phyloP scores from a whole-genome alignment of 2,797 vertebrate genomes.

The Benthosema pterotum region DNA sequence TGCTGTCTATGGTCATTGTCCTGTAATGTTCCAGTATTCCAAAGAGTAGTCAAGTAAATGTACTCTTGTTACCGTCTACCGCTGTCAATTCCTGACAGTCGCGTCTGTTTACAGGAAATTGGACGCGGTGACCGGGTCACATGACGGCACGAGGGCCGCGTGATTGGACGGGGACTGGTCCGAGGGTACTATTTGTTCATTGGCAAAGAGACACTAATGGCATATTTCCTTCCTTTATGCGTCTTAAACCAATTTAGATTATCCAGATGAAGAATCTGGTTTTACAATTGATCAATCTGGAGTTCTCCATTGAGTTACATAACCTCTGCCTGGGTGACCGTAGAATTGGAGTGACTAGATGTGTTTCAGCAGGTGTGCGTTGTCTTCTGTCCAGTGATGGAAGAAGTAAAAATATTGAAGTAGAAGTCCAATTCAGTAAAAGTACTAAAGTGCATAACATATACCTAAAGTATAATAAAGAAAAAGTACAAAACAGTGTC shows the following conservation, averaged over 20 bases:
- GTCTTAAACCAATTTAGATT: conserved; percentile 59
- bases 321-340: conserved; percentile 32
- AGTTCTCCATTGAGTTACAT: conserved; percentile 49
- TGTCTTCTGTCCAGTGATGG: too few relatives aligned
- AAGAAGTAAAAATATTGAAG: too few relatives aligned
- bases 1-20: too few relatives aligned
- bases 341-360: conserved; percentile 22
- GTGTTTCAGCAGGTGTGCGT: too few relatives aligned
- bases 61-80: too few relatives aligned
- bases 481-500: too few relatives aligned
- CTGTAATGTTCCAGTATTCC: too few relatives aligned
- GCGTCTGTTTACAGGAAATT: conserved; percentile 51
- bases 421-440: too few relatives aligned
- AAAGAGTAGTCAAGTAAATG: too few relatives aligned
- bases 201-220: conserved; percentile 47
- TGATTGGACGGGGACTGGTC: conserved; percentile 19
- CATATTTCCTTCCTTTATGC: conserved; percentile 61
- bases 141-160: conserved; percentile 33
- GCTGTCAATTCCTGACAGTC: neutral
- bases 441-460: too few relatives aligned
- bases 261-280: conserved; percentile 48
- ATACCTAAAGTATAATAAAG: too few relatives aligned
- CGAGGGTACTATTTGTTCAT: conserved; percentile 36
- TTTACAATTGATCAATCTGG: conserved; percentile 40
- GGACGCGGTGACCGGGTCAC: conserved; percentile 53